Percentiles rank a stretch among this genome's conserved stretches.
phyloP scores from a whole-genome alignment of 2,797 vertebrate genomes.

The Fundulus diaphanus region DNA sequence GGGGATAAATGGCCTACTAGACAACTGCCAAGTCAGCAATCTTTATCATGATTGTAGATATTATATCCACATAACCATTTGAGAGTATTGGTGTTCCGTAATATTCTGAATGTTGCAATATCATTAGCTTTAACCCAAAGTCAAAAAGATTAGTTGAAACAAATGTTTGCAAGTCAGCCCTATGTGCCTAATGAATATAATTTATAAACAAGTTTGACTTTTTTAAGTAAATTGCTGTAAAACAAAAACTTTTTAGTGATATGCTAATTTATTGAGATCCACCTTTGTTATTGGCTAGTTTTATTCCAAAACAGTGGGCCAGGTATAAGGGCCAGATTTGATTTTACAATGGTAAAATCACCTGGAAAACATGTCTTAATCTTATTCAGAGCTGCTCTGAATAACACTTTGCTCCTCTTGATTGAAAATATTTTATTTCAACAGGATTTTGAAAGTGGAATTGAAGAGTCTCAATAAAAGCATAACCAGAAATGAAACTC shows the following conservation, averaged over 20 bases:
- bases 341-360: constrained; percentile 22
- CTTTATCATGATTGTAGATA: neutral
- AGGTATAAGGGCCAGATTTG: constrained; percentile 18
- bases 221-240: neutral
- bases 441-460: neutral
- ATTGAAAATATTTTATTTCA: constrained; percentile 14
- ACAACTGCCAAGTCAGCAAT: neutral
- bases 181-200: neutral
- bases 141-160: neutral
- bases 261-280: neutral
- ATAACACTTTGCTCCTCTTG: neutral
- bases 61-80: neutral
- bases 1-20: neutral
- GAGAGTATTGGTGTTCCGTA: neutral
- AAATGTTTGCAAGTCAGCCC: neutral
- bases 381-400: constrained; percentile 8
- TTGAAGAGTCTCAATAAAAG: constrained; percentile 11
- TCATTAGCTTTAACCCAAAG: neutral
- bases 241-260: neutral
- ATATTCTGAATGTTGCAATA: neutral
- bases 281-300: neutral
- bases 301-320: neutral
- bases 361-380: constrained; percentile 15
- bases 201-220: neutral
- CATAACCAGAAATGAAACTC: constrained; percentile 9